These are phyloP conservation scores for Orthosia cruda DNA, from an alignment of 2,888 invertebrate genomes.

Conservation along the genomic window DNA sequence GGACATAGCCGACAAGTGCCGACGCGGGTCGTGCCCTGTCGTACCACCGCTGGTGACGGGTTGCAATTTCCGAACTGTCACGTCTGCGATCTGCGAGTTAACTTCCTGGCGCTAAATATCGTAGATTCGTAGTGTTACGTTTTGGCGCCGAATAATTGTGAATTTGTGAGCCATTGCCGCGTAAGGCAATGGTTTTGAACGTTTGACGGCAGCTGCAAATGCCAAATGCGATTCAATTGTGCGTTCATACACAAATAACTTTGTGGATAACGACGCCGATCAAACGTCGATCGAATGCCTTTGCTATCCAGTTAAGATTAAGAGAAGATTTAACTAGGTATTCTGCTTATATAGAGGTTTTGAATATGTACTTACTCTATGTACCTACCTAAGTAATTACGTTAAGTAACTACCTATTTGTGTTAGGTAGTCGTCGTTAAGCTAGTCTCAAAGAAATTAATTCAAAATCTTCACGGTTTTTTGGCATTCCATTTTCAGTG, in stretches of 20 bases:
- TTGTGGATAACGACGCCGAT: background rate
- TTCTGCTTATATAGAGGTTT: too few species aligned
- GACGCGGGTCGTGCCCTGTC: slow-evolving; percentile 31
- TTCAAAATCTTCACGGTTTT: too few species aligned
- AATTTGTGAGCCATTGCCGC: slow-evolving; percentile 40
- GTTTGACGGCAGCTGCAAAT: slow-evolving; percentile 38
- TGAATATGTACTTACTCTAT: too few species aligned
- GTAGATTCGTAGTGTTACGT: slow-evolving; percentile 50
- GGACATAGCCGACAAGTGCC: slow-evolving; percentile 56
- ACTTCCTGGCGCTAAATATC: slow-evolving; percentile 51
- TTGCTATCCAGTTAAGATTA: too few species aligned
- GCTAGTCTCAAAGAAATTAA: too few species aligned
- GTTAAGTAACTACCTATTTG: too few species aligned
- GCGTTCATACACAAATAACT: background rate
- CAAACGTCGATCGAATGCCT: background rate
- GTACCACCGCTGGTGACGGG: slow-evolving; percentile 67
- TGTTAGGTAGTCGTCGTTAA: too few species aligned
- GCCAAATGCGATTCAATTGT: background rate
- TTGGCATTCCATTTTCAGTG: too few species aligned
- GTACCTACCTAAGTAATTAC: too few species aligned
- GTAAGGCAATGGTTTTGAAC: slow-evolving; percentile 24
- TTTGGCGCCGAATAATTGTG: slow-evolving; percentile 39
- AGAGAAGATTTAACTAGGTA: too few species aligned
- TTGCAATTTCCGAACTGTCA: slow-evolving; percentile 85
- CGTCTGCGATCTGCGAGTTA: slow-evolving; percentile 49